Evolutionary conservation across 2,113 vertebrate genomes (phyloP).

Genomic region (Hippocampus abdominalis): DNA sequence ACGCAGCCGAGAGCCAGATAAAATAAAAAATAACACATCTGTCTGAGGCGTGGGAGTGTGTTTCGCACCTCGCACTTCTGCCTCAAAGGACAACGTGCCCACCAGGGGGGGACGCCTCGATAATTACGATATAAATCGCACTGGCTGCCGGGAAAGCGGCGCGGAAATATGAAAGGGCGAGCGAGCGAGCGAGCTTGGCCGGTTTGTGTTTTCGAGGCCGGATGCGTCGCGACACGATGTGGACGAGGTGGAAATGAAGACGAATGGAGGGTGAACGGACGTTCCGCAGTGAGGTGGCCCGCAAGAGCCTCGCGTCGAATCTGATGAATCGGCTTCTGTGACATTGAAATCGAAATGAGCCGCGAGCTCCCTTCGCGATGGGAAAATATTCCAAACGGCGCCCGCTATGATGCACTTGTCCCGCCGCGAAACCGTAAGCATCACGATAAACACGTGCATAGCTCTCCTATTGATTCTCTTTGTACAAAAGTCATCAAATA

Average conservation of each 20-base stretch:
- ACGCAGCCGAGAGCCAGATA: constrained; percentile 47
- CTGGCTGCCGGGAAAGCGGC: constrained; percentile 13
- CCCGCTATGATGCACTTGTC: too few relatives aligned
- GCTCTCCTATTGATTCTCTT: background rate
- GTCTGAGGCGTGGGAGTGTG: constrained; percentile 31
- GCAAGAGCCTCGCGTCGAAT: constrained; percentile 16
- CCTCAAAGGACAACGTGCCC: constrained; percentile 48
- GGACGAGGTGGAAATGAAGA: constrained; percentile 43
- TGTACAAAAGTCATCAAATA: background rate
- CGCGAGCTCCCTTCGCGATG: background rate
- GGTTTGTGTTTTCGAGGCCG: constrained; percentile 20
- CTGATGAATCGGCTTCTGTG: constrained; percentile 21
- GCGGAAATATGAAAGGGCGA: constrained; percentile 1
- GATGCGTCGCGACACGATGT: constrained; percentile 16
- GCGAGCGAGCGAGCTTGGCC: background rate
- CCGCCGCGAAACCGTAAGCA: background rate
- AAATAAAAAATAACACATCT: constrained; percentile 48
- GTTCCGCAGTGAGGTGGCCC: constrained; percentile 35
- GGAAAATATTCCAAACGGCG: background rate
- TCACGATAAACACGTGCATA: too few relatives aligned
- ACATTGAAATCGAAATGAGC: background rate
- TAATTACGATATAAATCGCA: constrained; percentile 46
- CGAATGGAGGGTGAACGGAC: constrained; percentile 50
- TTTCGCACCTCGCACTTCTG: constrained; percentile 42
- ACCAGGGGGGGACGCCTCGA: constrained; percentile 37